Base-by-base conservation (phyloP, 2,888 invertebrate genomes). In the Aphodius granarius region DNA sequence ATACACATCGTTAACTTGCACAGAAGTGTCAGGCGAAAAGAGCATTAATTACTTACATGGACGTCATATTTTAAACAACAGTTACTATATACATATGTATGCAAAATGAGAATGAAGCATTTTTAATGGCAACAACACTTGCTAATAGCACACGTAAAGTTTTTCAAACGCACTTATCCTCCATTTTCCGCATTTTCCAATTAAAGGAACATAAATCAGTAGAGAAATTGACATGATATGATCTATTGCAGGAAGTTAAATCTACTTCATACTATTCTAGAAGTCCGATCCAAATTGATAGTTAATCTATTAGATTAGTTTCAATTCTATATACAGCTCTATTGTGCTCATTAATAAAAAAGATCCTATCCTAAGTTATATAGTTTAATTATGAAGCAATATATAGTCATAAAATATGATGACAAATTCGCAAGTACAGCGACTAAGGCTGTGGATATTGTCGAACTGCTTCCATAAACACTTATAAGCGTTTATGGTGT, bases 1-100 rank as follows among this genome's bases (percentile, higher is more conserved):
- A 68, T 68, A 20, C 22, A 68, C 68, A 68, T 68, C 68, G 68
- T 68, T 68, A 68, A 22, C 68, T 68, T n/a, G 68, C 19, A 43
- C 20, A 9, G 20, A 18, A 68, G 68, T 68, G 68, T 68, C 68
- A 68, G 68, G 68, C 68, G 68, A 68, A 21, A 68, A 68, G 20
- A 22, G 68, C 20, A 68, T 68, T 68, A 68, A 68, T 68, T 68
- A 68, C 20, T 19, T 66, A 20, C 66, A 22, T 21, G 20, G 21
- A 68, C 21, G 9, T 20, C 22, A 68, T 68, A 20, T 68, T 68
- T 68, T 68, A 68, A 68, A 68, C 6, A 68, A 68, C 68, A 68
- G 68, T 68, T 68, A 68, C 20, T 13, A 21, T 22, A 68, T 68
- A 19, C 43, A 43, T 43, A 43, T 43, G 43, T 13, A 43, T 43